phyloP scores from a whole-genome alignment of 37 sponge, comb jelly and placozoan species.

The Spongia lamella region DNA sequence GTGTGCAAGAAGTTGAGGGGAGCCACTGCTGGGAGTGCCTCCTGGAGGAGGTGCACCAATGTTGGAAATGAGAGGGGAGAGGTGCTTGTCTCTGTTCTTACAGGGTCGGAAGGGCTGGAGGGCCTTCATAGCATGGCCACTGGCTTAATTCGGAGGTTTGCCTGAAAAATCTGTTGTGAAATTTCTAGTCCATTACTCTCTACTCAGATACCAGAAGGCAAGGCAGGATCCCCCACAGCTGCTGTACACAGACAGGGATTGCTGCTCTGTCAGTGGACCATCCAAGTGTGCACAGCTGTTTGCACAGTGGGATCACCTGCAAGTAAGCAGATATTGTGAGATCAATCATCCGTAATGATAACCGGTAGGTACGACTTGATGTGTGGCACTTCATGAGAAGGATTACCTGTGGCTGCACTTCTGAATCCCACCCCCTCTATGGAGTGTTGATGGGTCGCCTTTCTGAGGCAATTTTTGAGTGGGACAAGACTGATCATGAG shows the following conservation, averaged over 20 bases:
- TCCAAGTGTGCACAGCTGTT: no score
- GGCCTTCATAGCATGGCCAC: slow-evolving; percentile 14
- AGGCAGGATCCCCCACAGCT: not conserved
- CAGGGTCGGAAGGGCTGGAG: slow-evolving; percentile 1
- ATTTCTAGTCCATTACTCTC: no score
- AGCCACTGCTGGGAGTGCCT: slow-evolving; percentile 25
- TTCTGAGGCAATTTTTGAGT: slow-evolving; percentile 41
- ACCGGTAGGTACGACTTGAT: slow-evolving; percentile 24
- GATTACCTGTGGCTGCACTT: slow-evolving; percentile 31
- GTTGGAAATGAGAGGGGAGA: slow-evolving; percentile 66
- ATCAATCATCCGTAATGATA: no score
- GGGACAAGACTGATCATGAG: slow-evolving; percentile 22
- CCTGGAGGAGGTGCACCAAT: slow-evolving; percentile 53
- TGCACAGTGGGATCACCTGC: no score
- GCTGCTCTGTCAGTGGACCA: slow-evolving; percentile 10
- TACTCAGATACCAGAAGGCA: slow-evolving; percentile 12
- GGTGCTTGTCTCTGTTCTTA: slow-evolving; percentile 30
- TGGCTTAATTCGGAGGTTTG: slow-evolving; percentile 13
- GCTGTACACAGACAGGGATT: slow-evolving; percentile 51
- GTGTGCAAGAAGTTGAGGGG: slow-evolving; percentile 55
- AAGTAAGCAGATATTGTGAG: no score
- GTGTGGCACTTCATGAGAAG: slow-evolving; percentile 59
- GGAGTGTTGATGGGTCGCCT: slow-evolving; percentile 32
- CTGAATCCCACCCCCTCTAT: no score
- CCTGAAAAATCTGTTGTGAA: no score